Evolutionary conservation across 2,113 vertebrate species (phyloP), one percentile per base, ranked within the genome.

Genomic region (Syngnathus floridae): DNA sequence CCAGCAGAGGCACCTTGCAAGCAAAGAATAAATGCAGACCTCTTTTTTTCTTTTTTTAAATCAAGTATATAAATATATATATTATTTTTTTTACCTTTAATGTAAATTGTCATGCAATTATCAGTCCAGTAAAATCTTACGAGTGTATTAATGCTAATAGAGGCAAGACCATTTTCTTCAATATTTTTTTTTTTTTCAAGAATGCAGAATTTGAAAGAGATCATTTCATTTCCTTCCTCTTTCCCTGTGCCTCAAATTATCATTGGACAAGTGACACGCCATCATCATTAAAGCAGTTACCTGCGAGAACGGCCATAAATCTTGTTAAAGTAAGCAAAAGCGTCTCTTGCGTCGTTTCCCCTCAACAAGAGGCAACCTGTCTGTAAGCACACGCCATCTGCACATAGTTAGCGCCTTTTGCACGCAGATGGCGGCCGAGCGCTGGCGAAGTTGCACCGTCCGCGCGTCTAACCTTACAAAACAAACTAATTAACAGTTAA

Each of bases 301-400:
- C 91, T 95, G 90, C 89, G 91, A 95, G 92, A 92, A 90, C 78
- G 79, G 90, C 88, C 93, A 94, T 96, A 95, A 94, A 95, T 96
- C 94, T 95, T 95, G 93, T 92, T 95, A 94, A 94, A 95, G 94
- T 93, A 95, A 95, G 93, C 92, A 89, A 95, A 95, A 94, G 91
- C 89, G 91, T 94, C 91, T 93, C 90, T 82, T 59, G 78, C 62
- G 78, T 71, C 90, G 88, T 92, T 89, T 58, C 46, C 79, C 77
- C 79, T 76, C 75, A 73, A 88, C 91, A 91, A 93, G 92, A 93
- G 91, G 93, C 93, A 97, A 98, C 95, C 95, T 96, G 94, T 94
- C 93, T 93, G 88, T 86, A 87, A 93, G 93, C 93, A 88, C 91
- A 82, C 91, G 83, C 94, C 95, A 98, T 98, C 96, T 98, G 96